Evolutionary conservation across 53 echinoderm and acorn worm genomes (phyloP).

Genomic region (Stichopus horrens): DNA sequence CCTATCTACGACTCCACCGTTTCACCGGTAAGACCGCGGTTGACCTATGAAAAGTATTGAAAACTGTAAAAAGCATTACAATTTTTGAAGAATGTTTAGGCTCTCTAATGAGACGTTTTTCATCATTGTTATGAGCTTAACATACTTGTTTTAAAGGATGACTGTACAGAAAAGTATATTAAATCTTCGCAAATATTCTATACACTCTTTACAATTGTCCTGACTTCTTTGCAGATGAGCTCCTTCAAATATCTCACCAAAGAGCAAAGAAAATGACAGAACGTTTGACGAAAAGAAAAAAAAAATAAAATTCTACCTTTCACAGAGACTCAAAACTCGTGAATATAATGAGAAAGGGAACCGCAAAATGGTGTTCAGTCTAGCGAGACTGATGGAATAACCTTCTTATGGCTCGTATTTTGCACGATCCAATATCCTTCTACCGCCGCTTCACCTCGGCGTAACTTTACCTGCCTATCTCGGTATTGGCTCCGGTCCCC

Average conservation of each 20-base stretch:
- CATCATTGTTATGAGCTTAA: too few relatives aligned
- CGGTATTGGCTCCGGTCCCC: slow-evolving; percentile 25
- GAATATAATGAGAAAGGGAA: not conserved
- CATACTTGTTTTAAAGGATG: too few relatives aligned
- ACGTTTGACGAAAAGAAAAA: not conserved
- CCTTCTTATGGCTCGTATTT: slow-evolving; percentile 4
- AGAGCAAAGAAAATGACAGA: not conserved
- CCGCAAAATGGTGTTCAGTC: not conserved
- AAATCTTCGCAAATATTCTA: too few relatives aligned
- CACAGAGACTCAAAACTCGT: not conserved
- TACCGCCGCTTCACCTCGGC: slow-evolving; percentile 20
- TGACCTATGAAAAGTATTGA: too few relatives aligned
- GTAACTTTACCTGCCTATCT: slow-evolving; percentile 28
- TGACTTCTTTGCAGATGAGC: not conserved
- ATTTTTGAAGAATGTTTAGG: too few relatives aligned
- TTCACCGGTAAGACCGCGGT: too few relatives aligned
- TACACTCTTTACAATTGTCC: not conserved
- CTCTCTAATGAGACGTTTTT: too few relatives aligned
- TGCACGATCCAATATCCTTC: slow-evolving; percentile 24
- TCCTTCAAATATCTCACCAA: not conserved
- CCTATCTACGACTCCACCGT: too few relatives aligned
- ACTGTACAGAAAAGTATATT: too few relatives aligned
- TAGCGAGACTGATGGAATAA: not conserved
- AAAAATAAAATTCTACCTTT: not conserved
- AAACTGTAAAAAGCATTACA: too few relatives aligned